phyloP scores from a whole-genome alignment of 2,797 vertebrate genomes.

The Sylvia borin region DNA sequence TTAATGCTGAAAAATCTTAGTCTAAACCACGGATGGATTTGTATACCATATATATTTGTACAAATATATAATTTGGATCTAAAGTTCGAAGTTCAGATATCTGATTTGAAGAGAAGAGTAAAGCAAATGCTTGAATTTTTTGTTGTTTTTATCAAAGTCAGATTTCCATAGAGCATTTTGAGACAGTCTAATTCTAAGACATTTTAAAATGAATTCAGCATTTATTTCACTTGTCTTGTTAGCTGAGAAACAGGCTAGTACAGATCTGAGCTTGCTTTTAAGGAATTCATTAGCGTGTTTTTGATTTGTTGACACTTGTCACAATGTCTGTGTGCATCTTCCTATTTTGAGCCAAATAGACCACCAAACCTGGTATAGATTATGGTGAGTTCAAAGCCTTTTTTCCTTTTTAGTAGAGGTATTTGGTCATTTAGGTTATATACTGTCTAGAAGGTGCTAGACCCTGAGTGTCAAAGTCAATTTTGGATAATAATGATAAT shows the following conservation, averaged over 20 bases:
- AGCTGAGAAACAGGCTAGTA: neutral
- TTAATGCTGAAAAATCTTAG: neutral
- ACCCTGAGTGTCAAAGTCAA: neutral
- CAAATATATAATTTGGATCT: neutral
- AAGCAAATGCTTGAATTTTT: neutral
- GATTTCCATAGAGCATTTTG: neutral
- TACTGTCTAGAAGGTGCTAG: neutral
- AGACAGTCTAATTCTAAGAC: neutral
- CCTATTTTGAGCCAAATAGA: neutral
- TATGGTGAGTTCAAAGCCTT: neutral
- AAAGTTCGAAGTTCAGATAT: neutral
- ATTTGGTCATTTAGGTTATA: neutral
- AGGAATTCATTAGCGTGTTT: neutral
- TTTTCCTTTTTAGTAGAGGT: neutral
- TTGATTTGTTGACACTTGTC: neutral
- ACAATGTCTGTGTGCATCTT: neutral
- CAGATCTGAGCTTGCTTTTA: neutral
- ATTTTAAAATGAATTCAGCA: neutral
- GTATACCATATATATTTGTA: neutral
- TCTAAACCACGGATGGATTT: neutral
- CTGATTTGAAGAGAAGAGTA: neutral
- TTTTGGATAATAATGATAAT: neutral
- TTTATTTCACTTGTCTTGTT: neutral
- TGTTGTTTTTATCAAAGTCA: neutral
- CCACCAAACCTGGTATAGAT: neutral